Base-by-base conservation (phyloP, 2,888 invertebrate genomes). In the Luperina testacea region DNA sequence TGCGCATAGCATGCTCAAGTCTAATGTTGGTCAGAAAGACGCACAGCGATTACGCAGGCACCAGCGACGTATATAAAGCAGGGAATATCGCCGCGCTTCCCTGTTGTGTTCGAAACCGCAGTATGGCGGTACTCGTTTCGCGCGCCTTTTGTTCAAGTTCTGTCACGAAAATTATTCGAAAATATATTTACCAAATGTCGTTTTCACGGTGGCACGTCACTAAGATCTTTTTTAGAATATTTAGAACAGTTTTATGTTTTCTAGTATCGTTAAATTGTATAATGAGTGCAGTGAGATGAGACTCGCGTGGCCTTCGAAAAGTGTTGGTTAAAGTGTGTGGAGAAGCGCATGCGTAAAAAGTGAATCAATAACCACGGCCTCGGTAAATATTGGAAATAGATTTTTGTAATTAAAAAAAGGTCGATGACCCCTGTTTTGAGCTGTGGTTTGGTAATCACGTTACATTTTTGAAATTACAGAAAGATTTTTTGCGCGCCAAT, bases 31-130 rank as follows among this genome's bases (percentile, higher is more conserved):
- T 24, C n/a, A 45, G 15, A 64, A 75, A 70, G 76, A 81, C 80
- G 82, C 80, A 81, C 48, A 76, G 24, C 77, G 32, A 81, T 81
- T 81, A 81, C 80, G 80, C 80, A 81, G 64, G 38, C 65, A 61
- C 27, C 32, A 74, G 61, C 27, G 0, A 27, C 45, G 64, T 81
- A 81, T 80, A 80, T 65, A 81, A 38, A 69, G 51, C 38, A 63
- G 13, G 15, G 51, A 1, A 17, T 81, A 27, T 53, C 45, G 51
- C 15, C 59, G 38, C 32, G 11, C 13, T 51, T 51, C 76, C 51
- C 6, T 67, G 48, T 70, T 24, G 57, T 45, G 77, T 65, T 45
- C 70, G 51, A 71, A 81, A 82, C 70, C 82, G 48, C 76, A 53
- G 64, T 70, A 76, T 17, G 7, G 57, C 4, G 15, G 53, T 20